Evolutionary conservation across 2,797 vertebrate genomes (phyloP).

Genomic region (Pseudochaenichthys georgianus): DNA sequence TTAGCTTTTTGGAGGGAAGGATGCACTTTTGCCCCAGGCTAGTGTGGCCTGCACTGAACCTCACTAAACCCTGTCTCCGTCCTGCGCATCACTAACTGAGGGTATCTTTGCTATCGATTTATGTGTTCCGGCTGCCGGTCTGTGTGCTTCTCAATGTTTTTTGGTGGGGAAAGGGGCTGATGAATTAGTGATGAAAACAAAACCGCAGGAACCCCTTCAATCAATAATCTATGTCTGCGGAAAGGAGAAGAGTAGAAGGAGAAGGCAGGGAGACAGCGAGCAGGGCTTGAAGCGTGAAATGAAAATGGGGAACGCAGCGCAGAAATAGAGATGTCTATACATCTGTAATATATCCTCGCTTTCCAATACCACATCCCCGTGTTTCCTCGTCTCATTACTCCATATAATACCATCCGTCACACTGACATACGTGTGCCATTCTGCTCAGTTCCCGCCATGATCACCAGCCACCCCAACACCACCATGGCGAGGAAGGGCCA

Average conservation of each 20-base stretch:
- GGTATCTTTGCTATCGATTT: conserved; percentile 70
- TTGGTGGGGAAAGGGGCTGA: conserved; percentile 63
- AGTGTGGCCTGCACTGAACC: conserved; percentile 49
- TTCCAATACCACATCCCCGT: conserved; percentile 53
- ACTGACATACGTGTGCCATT: conserved; percentile 62
- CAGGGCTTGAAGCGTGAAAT: conserved; percentile 79
- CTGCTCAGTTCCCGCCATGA: conserved; percentile 95
- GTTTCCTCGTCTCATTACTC: conserved; percentile 70
- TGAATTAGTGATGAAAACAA: conserved; percentile 85
- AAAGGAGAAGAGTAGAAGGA: conserved; percentile 49
- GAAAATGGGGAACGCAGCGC: conserved; percentile 59
- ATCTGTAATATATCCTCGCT: conserved; percentile 67
- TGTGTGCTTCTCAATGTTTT: conserved; percentile 52
- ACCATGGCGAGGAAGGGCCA: conserved; percentile 97
- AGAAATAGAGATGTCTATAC: conserved; percentile 75
- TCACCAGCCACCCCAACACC: conserved; percentile 97
- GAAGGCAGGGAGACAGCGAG: conserved; percentile 38
- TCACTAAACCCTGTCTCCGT: conserved; percentile 54
- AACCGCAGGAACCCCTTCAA: conserved; percentile 74
- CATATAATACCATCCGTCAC: conserved; percentile 58
- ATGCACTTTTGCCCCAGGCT: conserved; percentile 70
- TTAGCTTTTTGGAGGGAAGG: conserved; percentile 44
- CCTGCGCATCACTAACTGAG: conserved; percentile 50
- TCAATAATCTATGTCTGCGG: conserved; percentile 76
- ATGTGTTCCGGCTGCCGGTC: conserved; percentile 60